A percentile compares a stretch with the other conserved stretches of the same genome.
These are phyloP conservation scores for Lagorchestes hirsutus DNA, from an alignment of 2,797 vertebrate species.

Conservation along the genomic window DNA sequence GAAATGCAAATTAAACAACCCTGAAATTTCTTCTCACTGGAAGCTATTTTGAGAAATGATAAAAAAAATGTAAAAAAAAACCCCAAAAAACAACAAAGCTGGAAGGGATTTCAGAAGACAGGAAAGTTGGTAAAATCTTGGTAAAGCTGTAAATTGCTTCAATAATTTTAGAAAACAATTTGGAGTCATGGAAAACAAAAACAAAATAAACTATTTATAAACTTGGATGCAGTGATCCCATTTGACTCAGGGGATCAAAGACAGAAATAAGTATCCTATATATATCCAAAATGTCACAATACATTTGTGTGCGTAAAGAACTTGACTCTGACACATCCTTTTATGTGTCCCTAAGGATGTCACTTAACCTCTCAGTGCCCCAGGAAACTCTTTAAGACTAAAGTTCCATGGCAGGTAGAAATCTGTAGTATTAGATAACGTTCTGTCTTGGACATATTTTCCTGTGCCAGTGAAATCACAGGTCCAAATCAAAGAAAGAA, in stretches of 20 bases:
- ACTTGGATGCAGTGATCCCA: too few species aligned
- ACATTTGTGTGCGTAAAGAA: neutral
- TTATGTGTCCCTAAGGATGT: neutral
- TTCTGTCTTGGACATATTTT: neutral
- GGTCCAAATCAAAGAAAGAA: neutral
- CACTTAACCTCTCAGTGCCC: neutral
- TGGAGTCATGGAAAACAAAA: too few species aligned
- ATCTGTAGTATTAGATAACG: neutral
- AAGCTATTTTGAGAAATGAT: neutral
- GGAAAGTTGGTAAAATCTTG: neutral
- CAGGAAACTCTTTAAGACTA: neutral
- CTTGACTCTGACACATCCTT: neutral
- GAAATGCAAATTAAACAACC: neutral
- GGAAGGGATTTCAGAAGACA: neutral
- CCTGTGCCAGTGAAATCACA: neutral
- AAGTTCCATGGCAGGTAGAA: neutral
- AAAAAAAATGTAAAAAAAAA: too few species aligned
- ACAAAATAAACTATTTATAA: too few species aligned
- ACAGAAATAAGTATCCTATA: too few species aligned
- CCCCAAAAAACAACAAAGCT: neutral
- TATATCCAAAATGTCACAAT: too few species aligned
- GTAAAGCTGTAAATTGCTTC: neutral
- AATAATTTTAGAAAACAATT: neutral
- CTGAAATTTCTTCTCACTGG: neutral
- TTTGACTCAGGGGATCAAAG: too few species aligned